phyloP scores from a whole-genome alignment of 2,888 invertebrate genomes.

The Ectemnius continuus region DNA sequence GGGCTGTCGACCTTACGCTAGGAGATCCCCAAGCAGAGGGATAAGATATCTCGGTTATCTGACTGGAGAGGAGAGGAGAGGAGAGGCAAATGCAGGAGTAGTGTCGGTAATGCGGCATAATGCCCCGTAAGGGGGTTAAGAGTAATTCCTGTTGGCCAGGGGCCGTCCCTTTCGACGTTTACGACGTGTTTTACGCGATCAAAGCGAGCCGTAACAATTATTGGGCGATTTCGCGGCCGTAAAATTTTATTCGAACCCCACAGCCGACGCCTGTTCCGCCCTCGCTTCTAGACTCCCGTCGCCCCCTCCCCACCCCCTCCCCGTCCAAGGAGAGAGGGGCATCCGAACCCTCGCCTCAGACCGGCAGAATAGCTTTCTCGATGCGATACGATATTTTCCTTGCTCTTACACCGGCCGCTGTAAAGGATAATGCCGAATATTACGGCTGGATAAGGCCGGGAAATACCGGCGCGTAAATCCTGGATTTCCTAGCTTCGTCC shows the following conservation, averaged over 20 bases:
- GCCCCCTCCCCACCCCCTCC: background rate
- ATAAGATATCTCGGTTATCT: slow-evolving; percentile 34
- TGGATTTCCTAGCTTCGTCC: background rate
- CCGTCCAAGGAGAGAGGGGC: slow-evolving; percentile 8
- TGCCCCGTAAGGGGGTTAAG: slow-evolving; percentile 64
- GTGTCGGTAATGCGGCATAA: slow-evolving; percentile 66
- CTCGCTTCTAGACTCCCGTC: slow-evolving; percentile 26
- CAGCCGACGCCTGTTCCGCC: slow-evolving; percentile 25
- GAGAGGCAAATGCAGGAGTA: slow-evolving; percentile 55
- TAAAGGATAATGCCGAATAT: slow-evolving; percentile 8
- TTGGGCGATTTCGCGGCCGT: slow-evolving; percentile 76
- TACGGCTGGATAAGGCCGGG: slow-evolving; percentile 1
- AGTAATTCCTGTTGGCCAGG: slow-evolving; percentile 66
- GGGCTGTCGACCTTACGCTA: slow-evolving; percentile 23
- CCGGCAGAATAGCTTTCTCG: slow-evolving; percentile 1
- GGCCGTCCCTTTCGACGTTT: slow-evolving; percentile 73
- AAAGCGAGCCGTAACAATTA: slow-evolving; percentile 77
- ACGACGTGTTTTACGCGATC: slow-evolving; percentile 78
- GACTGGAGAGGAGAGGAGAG: background rate
- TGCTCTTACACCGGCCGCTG: slow-evolving; percentile 10
- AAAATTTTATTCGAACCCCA: slow-evolving; percentile 74
- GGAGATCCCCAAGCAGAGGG: slow-evolving; percentile 10
- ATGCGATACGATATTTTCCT: slow-evolving; percentile 11
- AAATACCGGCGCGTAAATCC: background rate
- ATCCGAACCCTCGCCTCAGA: background rate